Conservation (phyloP, 2,888 invertebrate genomes). For the Drosophila kuntzei region DNA sequence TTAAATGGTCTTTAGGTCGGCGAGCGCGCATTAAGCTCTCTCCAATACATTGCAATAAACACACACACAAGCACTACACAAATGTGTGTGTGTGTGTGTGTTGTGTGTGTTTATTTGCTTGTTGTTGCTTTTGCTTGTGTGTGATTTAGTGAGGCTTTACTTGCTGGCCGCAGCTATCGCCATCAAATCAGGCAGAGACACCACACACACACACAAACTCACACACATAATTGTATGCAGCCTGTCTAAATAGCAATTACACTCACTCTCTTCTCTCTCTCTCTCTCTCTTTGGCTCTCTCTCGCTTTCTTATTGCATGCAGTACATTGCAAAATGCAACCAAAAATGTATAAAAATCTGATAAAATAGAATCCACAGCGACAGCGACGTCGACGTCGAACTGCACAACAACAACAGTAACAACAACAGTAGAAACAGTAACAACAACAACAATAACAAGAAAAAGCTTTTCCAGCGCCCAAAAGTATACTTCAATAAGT, state of each 20-base stretch:
- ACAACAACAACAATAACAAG: not conserved
- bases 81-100: not conserved
- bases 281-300: constrained; percentile 13
- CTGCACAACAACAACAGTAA: constrained; percentile 39
- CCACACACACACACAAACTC: constrained; percentile 15
- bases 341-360: constrained; percentile 22
- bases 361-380: constrained; percentile 31
- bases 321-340: constrained; percentile 29
- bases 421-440: constrained; percentile 10
- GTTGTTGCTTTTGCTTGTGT: constrained; percentile 33
- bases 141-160: constrained; percentile 56
- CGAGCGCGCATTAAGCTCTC: constrained; percentile 74
- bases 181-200: constrained; percentile 72
- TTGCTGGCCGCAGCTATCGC: constrained; percentile 64
- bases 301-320: not conserved
- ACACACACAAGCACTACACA: constrained; percentile 11
- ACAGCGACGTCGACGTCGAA: constrained; percentile 3
- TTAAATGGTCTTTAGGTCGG: constrained; percentile 75
- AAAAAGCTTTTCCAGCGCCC: constrained; percentile 43
- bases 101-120: constrained; percentile 36
- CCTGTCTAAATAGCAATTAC: constrained; percentile 75
- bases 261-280: constrained; percentile 19
- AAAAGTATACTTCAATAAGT: constrained; percentile 70
- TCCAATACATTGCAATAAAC: constrained; percentile 30
- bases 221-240: constrained; percentile 48